phyloP scores from a whole-genome alignment of 2,888 invertebrate genomes.

The Daptonema setosum region DNA sequence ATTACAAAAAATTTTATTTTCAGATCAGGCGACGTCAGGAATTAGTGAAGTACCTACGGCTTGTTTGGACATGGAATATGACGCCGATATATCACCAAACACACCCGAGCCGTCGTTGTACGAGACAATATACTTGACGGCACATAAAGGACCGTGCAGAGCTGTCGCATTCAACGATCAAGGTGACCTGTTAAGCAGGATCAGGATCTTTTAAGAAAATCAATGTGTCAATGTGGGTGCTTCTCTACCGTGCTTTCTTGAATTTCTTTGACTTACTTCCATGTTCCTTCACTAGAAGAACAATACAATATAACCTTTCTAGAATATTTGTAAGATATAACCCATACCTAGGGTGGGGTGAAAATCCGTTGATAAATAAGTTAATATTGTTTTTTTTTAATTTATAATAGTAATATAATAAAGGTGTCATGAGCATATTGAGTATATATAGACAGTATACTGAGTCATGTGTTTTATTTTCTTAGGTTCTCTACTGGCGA shows the following conservation, averaged over 20 bases:
- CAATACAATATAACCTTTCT: too few relatives aligned
- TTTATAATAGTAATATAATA: neutral
- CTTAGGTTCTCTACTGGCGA: conserved; percentile 73
- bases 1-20: neutral
- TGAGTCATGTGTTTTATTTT: neutral
- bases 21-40: neutral
- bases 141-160: conserved; percentile 76
- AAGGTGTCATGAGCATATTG: neutral
- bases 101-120: conserved; percentile 91
- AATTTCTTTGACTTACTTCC: too few relatives aligned
- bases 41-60: conserved; percentile 18
- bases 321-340: too few relatives aligned
- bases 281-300: too few relatives aligned
- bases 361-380: too few relatives aligned
- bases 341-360: too few relatives aligned
- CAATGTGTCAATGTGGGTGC: too few relatives aligned
- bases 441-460: neutral
- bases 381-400: too few relatives aligned
- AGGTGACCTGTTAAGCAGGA: conserved; percentile 35
- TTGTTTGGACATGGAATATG: conserved; percentile 76
- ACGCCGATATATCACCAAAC: conserved; percentile 47
- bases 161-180: conserved; percentile 85
- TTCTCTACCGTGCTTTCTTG: too few relatives aligned
- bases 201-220: too few relatives aligned
- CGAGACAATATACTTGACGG: conserved; percentile 94